A percentile compares a stretch with the other conserved stretches of the same genome.
Evolutionary conservation across 2,888 invertebrate species (phyloP).

Genomic region (Lasioglossum marginatum): DNA sequence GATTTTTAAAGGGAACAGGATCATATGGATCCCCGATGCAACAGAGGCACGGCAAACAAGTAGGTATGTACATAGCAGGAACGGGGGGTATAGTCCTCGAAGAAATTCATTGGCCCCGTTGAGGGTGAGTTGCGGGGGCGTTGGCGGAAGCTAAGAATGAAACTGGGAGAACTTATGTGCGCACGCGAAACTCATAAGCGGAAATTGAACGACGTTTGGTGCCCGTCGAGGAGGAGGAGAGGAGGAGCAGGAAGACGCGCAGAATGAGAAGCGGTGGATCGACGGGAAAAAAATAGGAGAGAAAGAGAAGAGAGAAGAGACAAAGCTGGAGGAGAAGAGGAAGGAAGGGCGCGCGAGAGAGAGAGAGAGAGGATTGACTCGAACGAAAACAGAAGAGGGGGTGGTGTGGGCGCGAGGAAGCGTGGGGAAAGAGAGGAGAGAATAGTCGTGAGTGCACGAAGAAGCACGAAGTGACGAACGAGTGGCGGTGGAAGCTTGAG

Average conservation of each 20-base stretch:
- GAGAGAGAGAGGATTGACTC: constrained; percentile 36
- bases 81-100: background rate
- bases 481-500: constrained; percentile 61
- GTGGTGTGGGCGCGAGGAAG: constrained; percentile 58
- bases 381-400: constrained; percentile 48
- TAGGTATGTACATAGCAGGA: too few relatives aligned
- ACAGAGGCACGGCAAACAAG: background rate
- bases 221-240: constrained; percentile 7
- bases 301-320: background rate
- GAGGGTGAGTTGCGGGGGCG: background rate
- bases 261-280: background rate
- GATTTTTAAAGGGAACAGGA: background rate
- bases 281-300: background rate
- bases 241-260: background rate
- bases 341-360: constrained; percentile 10
- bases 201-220: constrained; percentile 50
- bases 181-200: constrained; percentile 38
- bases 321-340: constrained; percentile 2
- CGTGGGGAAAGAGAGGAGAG: constrained; percentile 31
- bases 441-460: constrained; percentile 63
- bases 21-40: background rate
- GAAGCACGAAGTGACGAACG: constrained; percentile 62
- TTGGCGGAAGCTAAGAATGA: constrained; percentile 34
- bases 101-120: background rate
- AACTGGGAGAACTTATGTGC: background rate